Base-by-base conservation (phyloP, 2,113 vertebrate genomes). In the Dasyprocta punctata region DNA sequence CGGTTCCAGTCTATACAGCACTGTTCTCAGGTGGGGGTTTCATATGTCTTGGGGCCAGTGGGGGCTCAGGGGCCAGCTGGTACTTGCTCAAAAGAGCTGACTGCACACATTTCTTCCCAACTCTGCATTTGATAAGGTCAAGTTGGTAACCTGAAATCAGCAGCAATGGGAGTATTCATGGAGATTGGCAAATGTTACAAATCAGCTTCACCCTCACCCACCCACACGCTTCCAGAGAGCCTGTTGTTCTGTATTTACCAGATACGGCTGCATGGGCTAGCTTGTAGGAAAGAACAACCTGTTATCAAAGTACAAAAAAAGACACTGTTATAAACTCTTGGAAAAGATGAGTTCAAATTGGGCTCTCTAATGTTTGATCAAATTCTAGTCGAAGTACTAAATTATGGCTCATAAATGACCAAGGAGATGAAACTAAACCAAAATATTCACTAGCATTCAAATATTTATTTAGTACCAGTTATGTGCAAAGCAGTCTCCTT, bases 291-390 rank as follows among this genome's bases (percentile, higher is more conserved):
- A 87, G 61, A 84, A 36, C 11, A 65, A 65, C 60, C 60, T 38
- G 47, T 65, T 47, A 20, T 2, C 83, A 92, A 91, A 80, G 38
- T 44, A 94, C 44, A 38, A 71, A 97, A 81, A n/a, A 90, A 87
- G 75, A 84, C 38, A 90, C 63, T 77, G 44, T 81, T 85, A 81
- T 16, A 92, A 69, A 90, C 33, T 36, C 30, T 78, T n/a, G 11
- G 81, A 95, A 92, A 82, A 85, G 44, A 85, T 86, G 56, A 52
- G 56, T 92, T 44, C 89, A 89, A 52, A 82, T 8, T 95, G 78
- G n/a, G 58, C 71, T 69, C 36, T 89, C 22, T 65, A 47, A 38
- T 28, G 28, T 94, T 95, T 67, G 77, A 96, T 60, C 69, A 63
- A 60, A 67, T 88, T 85, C 92, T 84, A 93, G 38, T 77, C 8